Conservation (phyloP, 2,113 vertebrate species). For the Vulpes ferrilata region DNA sequence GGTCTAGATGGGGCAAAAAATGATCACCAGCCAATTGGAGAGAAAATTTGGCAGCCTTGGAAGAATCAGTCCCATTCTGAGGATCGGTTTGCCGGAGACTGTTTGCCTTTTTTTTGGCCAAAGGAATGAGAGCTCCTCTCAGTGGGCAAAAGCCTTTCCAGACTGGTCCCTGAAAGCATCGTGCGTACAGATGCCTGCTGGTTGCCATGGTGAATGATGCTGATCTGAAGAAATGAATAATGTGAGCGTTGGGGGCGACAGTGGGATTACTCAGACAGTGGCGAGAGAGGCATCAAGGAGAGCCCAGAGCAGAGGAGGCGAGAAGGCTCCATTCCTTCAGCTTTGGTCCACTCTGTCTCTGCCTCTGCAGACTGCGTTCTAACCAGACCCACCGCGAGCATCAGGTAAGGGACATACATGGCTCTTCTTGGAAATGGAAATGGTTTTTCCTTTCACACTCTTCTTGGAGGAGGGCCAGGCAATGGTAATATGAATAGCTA, state of each 20-base stretch:
- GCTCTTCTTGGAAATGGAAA: slow-evolving; percentile 57
- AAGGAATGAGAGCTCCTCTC: slow-evolving; percentile 63
- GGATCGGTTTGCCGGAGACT: not conserved
- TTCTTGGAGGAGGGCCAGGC: slow-evolving; percentile 26
- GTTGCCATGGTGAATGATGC: slow-evolving; percentile 84
- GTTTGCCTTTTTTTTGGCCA: not conserved
- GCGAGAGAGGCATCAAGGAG: slow-evolving; percentile 58
- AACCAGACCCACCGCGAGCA: not conserved
- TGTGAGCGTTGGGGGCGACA: slow-evolving; percentile 67
- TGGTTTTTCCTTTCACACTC: slow-evolving; percentile 56
- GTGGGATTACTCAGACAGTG: slow-evolving; percentile 75
- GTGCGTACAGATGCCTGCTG: slow-evolving; percentile 73
- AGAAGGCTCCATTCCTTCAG: not conserved
- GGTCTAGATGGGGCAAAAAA: not conserved
- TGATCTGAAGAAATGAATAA: slow-evolving; percentile 80
- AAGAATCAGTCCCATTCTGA: not conserved
- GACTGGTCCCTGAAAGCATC: slow-evolving; percentile 62
- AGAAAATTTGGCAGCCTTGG: not conserved
- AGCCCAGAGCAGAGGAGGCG: slow-evolving; percentile 60
- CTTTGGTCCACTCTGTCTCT: slow-evolving; percentile 24
- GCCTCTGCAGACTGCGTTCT: slow-evolving; percentile 31
- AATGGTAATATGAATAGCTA: not conserved
- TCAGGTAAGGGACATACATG: slow-evolving; percentile 69
- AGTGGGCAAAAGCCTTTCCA: slow-evolving; percentile 47
- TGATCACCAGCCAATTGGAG: not conserved